Conservation (phyloP, 35 echinoderm and acorn worm species). For the Nesometra sesokonis region DNA sequence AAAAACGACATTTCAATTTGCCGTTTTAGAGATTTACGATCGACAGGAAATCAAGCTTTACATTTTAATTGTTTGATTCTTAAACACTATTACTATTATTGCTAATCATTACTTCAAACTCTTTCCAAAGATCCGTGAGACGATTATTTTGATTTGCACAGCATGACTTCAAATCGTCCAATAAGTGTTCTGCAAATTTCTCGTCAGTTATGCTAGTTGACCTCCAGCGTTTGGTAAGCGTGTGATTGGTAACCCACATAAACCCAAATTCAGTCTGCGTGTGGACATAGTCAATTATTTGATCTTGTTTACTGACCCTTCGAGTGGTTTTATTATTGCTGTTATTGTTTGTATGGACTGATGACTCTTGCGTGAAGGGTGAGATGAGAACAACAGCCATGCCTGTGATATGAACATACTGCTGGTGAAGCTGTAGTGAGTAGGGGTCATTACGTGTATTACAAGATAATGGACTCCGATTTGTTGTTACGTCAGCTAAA, state of each 20-base stretch:
- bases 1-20: too few species aligned
- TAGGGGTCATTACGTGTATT: not conserved
- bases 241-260: slow-evolving; percentile 57
- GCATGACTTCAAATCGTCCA: slow-evolving; percentile 60
- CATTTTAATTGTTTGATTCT: too few species aligned
- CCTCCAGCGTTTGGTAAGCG: slow-evolving; percentile 70
- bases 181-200: slow-evolving; percentile 55
- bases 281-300: not conserved
- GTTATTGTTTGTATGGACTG: not conserved
- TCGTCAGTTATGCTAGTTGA: slow-evolving; percentile 55
- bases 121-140: slow-evolving; percentile 31
- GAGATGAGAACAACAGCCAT: not conserved
- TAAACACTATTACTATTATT: not conserved
- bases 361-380: not conserved
- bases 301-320: not conserved
- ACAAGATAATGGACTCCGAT: not conserved
- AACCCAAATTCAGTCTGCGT: slow-evolving; percentile 37
- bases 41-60: too few species aligned
- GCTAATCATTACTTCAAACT: not conserved
- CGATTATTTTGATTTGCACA: slow-evolving; percentile 52
- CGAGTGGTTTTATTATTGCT: not conserved
- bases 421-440: not conserved
- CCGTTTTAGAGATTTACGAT: too few species aligned
- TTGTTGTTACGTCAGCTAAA: not conserved
- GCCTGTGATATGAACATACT: not conserved